Conservation (phyloP, 2,888 invertebrate genomes). For the Abrostola tripartita region DNA sequence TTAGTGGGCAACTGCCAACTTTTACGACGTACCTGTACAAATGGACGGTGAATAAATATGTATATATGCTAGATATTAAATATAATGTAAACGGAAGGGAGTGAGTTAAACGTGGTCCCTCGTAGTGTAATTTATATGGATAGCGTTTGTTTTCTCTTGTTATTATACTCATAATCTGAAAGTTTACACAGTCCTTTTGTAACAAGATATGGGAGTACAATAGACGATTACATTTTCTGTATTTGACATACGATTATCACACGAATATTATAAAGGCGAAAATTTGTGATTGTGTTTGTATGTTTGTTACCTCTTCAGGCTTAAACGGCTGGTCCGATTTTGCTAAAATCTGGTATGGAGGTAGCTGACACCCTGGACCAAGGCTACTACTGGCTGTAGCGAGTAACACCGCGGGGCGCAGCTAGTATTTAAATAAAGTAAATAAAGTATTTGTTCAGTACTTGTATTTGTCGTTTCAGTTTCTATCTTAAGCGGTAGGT, state of each 20-base stretch:
- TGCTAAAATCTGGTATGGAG: too few relatives aligned
- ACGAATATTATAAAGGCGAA: too few relatives aligned
- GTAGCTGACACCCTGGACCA: too few relatives aligned
- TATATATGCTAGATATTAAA: constrained; percentile 26
- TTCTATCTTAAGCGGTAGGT: too few relatives aligned
- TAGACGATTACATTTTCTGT: constrained; percentile 48
- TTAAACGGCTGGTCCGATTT: too few relatives aligned
- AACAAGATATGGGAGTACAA: constrained; percentile 39
- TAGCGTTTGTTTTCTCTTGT: constrained; percentile 62
- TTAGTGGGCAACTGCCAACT: constrained; percentile 49
- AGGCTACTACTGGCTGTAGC: too few relatives aligned
- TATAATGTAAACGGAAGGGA: constrained; percentile 34
- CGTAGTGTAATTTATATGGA: constrained; percentile 61
- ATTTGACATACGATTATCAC: constrained; percentile 8
- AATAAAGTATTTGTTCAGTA: constrained; percentile 29
- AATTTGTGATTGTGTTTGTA: too few relatives aligned
- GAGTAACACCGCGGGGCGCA: too few relatives aligned
- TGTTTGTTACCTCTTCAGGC: too few relatives aligned
- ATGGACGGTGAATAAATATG: constrained; percentile 39
- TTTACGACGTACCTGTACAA: constrained; percentile 46
- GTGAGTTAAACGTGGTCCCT: constrained; percentile 59
- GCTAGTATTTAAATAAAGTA: too few relatives aligned
- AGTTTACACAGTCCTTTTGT: constrained; percentile 60
- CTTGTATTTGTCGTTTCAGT: neutral
- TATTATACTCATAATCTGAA: constrained; percentile 59